Evolutionary conservation across 2,888 invertebrate species (phyloP), one percentile per base, ranked within the genome.

Genomic region (Nowickia ferox): DNA sequence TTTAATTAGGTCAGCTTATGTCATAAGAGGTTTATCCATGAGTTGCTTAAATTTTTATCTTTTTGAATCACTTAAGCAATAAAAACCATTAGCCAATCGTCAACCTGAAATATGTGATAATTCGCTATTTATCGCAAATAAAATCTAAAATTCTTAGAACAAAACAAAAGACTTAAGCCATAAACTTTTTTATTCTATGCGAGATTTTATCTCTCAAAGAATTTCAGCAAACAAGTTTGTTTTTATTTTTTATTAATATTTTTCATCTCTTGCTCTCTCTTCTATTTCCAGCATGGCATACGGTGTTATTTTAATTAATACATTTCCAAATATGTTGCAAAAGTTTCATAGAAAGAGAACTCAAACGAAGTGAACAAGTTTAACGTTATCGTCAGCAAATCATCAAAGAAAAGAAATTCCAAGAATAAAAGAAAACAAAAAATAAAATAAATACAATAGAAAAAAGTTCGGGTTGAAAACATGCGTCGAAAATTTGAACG

Each of bases 401-500:
- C 44, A 1, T n/a, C n/a, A n/a, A n/a, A 38, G 11, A 44, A 19
- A 30, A 46, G 59, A 57, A 19, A 59, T 55, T 17, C 17, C 46
- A 53, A 44, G n/a, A 51, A 44, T 46, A 51, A 48, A 69, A n/a
- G 5, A n/a, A 3, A 55, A n/a, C n/a, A n/a, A n/a, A n/a, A n/a
- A n/a, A n/a, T n/a, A n/a, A n/a, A n/a, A n/a, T n/a, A n/a, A 71
- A 17, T 57, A 68, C 13, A 75, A 51, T 40, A 53, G 55, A 22
- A 59, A 40, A 19, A 22, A 68, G 44, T 22, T 17, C 6, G 4
- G 10, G 44, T 22, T 46, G 2, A 53, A 68, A 51, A 74, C 53
- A 83, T 85, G 87, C 76, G 87, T 77, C 87, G 87, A 82, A 87
- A 83, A 68, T 48, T 63, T 74, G 82, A 83, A 82, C 78, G 76